Conservation (phyloP, 1,140 invertebrate species). For the Hypothenemus hampei region DNA sequence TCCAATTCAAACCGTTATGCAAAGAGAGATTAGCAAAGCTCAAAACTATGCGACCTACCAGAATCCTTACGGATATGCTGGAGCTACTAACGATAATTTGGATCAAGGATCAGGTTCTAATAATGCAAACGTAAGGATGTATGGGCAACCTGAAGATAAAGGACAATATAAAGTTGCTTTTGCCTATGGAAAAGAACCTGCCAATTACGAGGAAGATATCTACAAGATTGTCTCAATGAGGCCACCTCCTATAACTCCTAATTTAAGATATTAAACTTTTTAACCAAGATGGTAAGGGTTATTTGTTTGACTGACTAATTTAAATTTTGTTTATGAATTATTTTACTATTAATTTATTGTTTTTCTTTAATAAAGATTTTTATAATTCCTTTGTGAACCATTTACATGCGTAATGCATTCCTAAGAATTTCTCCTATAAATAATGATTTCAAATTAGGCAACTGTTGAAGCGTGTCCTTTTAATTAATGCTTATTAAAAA, state of each 20-base stretch:
- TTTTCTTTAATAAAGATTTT: background rate
- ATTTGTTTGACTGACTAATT: background rate
- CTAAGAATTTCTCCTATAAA: background rate
- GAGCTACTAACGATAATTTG: background rate
- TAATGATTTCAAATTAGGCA: background rate
- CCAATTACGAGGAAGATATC: background rate
- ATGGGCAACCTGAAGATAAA: background rate
- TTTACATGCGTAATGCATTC: background rate
- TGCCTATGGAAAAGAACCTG: background rate
- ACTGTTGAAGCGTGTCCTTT: too few species aligned
- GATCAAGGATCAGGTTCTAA: background rate
- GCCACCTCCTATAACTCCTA: constrained; percentile 11
- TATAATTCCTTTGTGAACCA: background rate
- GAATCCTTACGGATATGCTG: background rate
- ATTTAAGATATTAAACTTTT: background rate
- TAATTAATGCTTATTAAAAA: too few species aligned
- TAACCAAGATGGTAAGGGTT: background rate
- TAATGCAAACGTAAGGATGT: background rate
- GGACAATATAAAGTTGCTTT: too few species aligned
- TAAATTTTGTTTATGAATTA: background rate
- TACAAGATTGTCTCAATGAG: constrained; percentile 17
- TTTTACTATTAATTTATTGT: constrained; percentile 1
- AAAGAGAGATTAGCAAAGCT: background rate
- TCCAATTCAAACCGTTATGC: constrained; percentile 5
- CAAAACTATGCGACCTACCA: background rate